Evolutionary conservation across 2,797 vertebrate genomes (phyloP).

Genomic region (Synanceia verrucosa): DNA sequence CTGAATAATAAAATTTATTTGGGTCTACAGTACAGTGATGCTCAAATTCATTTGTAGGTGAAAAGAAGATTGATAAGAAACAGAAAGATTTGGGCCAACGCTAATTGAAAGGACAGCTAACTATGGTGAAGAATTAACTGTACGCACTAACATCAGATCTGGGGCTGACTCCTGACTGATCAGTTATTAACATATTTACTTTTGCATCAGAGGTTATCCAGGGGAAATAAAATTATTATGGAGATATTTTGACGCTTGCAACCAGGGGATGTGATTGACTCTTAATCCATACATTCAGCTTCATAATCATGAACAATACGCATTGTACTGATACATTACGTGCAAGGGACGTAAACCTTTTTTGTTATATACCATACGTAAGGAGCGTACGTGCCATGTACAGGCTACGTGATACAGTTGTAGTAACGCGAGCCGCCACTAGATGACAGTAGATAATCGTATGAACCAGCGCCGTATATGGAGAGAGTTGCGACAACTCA

Average conservation of each 20-base stretch:
- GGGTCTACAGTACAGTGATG: slow-evolving; percentile 17
- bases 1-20: slow-evolving; percentile 79
- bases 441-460: too few relatives aligned
- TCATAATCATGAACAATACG: background rate
- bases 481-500: too few relatives aligned
- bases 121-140: background rate
- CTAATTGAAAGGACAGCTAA: background rate
- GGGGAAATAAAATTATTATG: background rate
- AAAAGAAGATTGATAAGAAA: background rate
- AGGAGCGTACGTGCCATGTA: too few relatives aligned
- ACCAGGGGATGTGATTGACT: background rate
- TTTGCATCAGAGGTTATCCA: background rate
- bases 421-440: slow-evolving; percentile 25
- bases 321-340: background rate
- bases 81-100: background rate
- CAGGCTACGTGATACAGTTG: too few relatives aligned
- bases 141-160: background rate
- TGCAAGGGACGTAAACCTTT: background rate
- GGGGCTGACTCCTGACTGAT: background rate
- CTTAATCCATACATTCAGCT: background rate
- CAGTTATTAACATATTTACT: background rate
- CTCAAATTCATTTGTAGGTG: background rate
- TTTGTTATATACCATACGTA: too few relatives aligned
- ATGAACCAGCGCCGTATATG: too few relatives aligned
- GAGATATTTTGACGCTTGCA: background rate